Percentiles rank a stretch among this genome's conserved stretches.
These are phyloP conservation scores for Aphis craccivora DNA, from an alignment of 1,140 invertebrate species.

Conservation along the genomic window DNA sequence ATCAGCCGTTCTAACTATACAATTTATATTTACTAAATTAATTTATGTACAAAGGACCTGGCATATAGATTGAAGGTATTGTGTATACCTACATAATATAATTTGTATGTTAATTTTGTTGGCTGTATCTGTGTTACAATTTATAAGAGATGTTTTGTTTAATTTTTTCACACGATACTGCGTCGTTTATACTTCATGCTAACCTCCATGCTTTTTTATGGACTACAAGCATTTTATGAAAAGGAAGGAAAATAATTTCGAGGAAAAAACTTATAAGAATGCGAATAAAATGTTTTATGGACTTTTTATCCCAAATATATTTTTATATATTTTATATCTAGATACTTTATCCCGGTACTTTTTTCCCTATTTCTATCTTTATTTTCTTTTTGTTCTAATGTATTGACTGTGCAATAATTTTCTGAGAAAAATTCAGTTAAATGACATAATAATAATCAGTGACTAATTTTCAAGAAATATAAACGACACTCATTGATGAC, in stretches of 20 bases:
- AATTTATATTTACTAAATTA: not conserved
- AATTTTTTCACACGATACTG: not conserved
- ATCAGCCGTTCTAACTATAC: not conserved
- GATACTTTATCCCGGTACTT: not conserved
- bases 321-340: not conserved
- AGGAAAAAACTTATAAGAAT: not conserved
- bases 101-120: not conserved
- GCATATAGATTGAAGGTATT: not conserved
- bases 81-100: not conserved
- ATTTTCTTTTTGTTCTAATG: not conserved
- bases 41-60: not conserved
- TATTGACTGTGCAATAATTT: not conserved
- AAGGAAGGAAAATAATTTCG: not conserved
- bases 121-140: not conserved
- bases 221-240: not conserved
- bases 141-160: not conserved
- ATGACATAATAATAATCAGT: not conserved
- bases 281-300: not conserved
- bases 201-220: not conserved
- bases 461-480: conserved; percentile 15
- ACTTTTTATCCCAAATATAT: not conserved
- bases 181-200: too few species aligned
- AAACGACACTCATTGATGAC: not conserved
- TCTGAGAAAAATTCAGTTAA: not conserved
- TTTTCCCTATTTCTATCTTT: not conserved